Evolutionary conservation across 2,797 vertebrate species (phyloP), one percentile per base, ranked within the genome.

Genomic region (Oceanodroma leucorhoa): DNA sequence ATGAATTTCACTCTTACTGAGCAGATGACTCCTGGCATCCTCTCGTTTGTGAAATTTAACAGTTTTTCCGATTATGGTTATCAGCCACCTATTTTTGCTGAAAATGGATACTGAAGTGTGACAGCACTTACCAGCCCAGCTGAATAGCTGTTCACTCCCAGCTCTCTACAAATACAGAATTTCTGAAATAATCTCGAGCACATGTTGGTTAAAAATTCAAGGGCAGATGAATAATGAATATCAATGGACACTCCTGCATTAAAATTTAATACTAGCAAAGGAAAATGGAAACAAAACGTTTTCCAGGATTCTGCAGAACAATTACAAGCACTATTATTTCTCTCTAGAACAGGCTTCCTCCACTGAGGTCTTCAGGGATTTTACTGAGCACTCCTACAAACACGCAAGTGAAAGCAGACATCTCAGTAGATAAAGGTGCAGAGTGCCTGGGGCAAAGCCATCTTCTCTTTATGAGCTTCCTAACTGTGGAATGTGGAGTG

Each of bases 171-270:
- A 81, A 81, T 61, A 50, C 79, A 48, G 30, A 58, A 53, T 40
- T 62, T 75, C 70, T 71, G 65, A 95, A 93, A 93, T 58, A 53
- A 88, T 90, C 87, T 67, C 11, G 4, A 76, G 71, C 65, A 83
- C 58, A 45, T 0, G 2, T 27, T 79, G 46, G 62, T 96, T 95
- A 95, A 95, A 96, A 94, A 96, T 96, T 90, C 89, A 95, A 82
- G 80, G 91, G 32, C 72, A 60, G 58, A 62, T 96, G 95, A 96
- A 94, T 95, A 94, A 95, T 95, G 89, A 91, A 93, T 91, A 62
- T 58, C 80, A 84, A 69, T 41, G 87, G 94, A n/a, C 58, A 69
- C 11, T 71, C 58, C 76, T 93, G 79, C 66, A 88, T 93, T 83
- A 88, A 94, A 51, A 76, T 91, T 76, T 88, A 46, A 41, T 26